These are phyloP conservation scores for Rhinolophus ferrumequinum DNA, from an alignment of 2,113 vertebrate genomes.

Conservation along the genomic window DNA sequence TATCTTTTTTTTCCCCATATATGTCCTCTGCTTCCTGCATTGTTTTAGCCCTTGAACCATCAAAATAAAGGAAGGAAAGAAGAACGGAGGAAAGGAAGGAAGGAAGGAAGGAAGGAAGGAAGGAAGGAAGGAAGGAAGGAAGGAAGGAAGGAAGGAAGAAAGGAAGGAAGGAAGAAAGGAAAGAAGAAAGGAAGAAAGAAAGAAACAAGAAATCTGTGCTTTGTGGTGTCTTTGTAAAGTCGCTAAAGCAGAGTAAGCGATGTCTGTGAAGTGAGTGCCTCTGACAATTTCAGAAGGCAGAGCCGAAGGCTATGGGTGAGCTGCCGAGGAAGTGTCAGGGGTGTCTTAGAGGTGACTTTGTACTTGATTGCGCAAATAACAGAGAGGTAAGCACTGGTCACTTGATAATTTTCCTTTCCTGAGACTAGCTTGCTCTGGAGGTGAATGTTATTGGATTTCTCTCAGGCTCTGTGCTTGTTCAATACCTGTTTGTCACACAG, in stretches of 20 bases:
- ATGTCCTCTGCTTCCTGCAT: not conserved
- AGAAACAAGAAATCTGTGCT: not conserved
- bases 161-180: not conserved
- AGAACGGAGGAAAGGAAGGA: not conserved
- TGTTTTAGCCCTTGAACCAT: not conserved
- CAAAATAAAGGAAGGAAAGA: not conserved
- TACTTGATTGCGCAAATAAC: not conserved
- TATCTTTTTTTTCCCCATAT: not conserved
- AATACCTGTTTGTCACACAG: not conserved
- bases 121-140: not conserved
- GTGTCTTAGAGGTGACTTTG: not conserved
- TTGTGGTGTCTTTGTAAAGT: not conserved
- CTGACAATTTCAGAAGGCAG: not conserved
- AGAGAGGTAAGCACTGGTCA: not conserved
- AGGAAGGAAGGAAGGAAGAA: not conserved
- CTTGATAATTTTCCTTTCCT: not conserved
- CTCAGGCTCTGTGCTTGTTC: not conserved
- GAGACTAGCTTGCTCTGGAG: not conserved
- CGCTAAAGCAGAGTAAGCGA: not conserved
- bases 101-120: not conserved
- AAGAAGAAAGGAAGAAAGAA: not conserved
- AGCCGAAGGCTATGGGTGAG: not conserved
- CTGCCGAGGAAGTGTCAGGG: rapidly evolving
- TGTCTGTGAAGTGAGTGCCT: not conserved
- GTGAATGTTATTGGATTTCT: conserved; percentile 18